Percentiles rank a stretch among this genome's conserved stretches.
phyloP scores from a whole-genome alignment of 1,140 invertebrate genomes.

The Antheraea mylitta region DNA sequence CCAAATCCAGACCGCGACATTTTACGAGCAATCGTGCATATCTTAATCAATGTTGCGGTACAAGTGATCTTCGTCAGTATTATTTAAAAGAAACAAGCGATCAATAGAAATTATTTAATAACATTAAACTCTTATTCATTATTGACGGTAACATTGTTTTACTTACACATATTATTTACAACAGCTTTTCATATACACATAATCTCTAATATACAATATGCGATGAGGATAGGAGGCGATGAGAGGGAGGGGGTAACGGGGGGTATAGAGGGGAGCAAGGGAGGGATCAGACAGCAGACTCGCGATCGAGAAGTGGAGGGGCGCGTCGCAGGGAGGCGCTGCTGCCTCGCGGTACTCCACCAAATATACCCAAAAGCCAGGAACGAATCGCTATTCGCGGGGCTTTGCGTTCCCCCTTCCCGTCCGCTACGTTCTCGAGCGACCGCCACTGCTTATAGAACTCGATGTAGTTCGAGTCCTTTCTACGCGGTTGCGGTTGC shows the following conservation, averaged over 20 bases:
- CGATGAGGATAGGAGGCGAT: neutral
- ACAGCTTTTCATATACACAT: conserved; percentile 69
- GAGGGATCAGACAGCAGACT: conserved; percentile 64
- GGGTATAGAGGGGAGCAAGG: neutral
- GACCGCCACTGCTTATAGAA: conserved; percentile 87
- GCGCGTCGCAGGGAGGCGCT: conserved; percentile 82
- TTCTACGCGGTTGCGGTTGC: conserved; percentile 59
- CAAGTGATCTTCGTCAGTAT: conserved; percentile 73
- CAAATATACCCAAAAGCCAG: conserved; percentile 85
- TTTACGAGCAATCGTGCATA: neutral
- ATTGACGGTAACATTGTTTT: conserved; percentile 78
- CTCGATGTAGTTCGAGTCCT: conserved; percentile 75
- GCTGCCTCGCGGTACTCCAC: conserved; percentile 80
- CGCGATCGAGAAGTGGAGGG: conserved; percentile 65
- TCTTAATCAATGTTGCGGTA: neutral
- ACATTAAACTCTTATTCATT: conserved; percentile 78
- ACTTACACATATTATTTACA: conserved; percentile 77
- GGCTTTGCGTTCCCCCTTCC: conserved; percentile 69
- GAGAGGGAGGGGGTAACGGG: neutral
- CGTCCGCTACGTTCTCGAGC: conserved; percentile 83
- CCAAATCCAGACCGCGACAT: conserved; percentile 1
- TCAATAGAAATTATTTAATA: conserved; percentile 78
- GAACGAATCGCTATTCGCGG: conserved; percentile 81
- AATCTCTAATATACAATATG: conserved; percentile 12
- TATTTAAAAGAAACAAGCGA: conserved; percentile 61